These are phyloP conservation scores for Holocentrus rufus DNA, from an alignment of 2,797 vertebrate species.

Conservation along the genomic window DNA sequence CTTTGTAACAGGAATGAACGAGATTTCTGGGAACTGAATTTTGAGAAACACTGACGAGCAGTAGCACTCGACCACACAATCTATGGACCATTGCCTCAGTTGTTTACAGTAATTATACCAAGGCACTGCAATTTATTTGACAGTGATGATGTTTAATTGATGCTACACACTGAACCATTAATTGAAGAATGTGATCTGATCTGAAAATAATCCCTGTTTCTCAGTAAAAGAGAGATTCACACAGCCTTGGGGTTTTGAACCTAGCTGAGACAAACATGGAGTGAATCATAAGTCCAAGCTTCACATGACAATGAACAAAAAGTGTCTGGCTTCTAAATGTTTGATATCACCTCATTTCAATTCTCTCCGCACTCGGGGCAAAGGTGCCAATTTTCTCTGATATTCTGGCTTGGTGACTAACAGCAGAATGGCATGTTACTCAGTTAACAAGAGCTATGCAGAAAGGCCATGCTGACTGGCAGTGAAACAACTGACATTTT, in stretches of 20 bases:
- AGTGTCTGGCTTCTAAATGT: constrained; percentile 49
- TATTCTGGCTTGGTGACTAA: constrained; percentile 69
- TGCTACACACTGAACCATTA: constrained; percentile 1
- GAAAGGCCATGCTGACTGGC: constrained; percentile 62
- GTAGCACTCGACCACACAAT: neutral
- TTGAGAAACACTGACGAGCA: neutral
- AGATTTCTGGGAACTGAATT: neutral
- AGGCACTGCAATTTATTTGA: constrained; percentile 13
- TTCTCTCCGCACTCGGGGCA: constrained; percentile 52
- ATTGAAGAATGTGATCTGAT: constrained; percentile 30
- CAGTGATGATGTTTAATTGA: constrained; percentile 21
- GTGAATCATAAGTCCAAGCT: constrained; percentile 42
- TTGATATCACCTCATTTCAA: constrained; percentile 58
- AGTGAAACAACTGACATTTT: constrained; percentile 56
- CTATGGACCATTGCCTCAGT: constrained; percentile 6
- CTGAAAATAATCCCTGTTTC: constrained; percentile 1
- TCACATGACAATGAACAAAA: constrained; percentile 29
- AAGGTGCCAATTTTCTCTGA: constrained; percentile 64
- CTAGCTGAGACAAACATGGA: constrained; percentile 10
- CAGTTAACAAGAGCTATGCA: constrained; percentile 65
- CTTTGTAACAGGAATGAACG: neutral
- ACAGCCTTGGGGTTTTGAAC: constrained; percentile 9
- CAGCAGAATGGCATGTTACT: constrained; percentile 55
- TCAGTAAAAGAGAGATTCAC: constrained; percentile 1
- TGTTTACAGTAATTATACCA: constrained; percentile 27